Evolutionary conservation across 2,113 vertebrate genomes (phyloP), one percentile per base, ranked within the genome.

Genomic region (Carassius carassius): DNA sequence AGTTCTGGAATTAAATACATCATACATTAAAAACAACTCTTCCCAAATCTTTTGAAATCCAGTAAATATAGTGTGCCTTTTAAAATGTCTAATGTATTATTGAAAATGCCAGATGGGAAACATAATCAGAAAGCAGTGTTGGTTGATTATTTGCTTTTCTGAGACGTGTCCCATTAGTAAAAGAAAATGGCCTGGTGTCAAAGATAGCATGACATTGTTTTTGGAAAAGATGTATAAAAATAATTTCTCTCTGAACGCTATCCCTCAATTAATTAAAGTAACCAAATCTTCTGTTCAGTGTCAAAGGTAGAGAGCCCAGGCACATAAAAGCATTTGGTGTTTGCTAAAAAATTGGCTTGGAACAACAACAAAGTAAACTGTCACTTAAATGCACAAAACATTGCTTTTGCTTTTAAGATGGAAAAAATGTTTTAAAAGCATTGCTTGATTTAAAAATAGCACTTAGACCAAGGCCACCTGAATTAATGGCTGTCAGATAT

Each of bases 201-300:
- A 67, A 79, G 75, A 83, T 84, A 78, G 47, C 73, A 78, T 73
- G 62, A 70, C 63, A 29, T 74, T 83, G 29, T 60, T 77, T 62
- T 78, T 81, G 67, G 47, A 87, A 87, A 41, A 82, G 67, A 84
- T 84, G 73, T 19, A 75, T 56, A 72, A 81, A 87, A 85, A 49
- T 54, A 81, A 88, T 82, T 51, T 62, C 47, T 62, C 80, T 79
- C 25, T 16, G 81, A 75, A 75, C 83, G 84, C 88, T 29, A 29
- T 54, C 78, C 72, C 82, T 51, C 23, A 56, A 82, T 85, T 87
- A 85, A 82, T 85, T 87, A 85, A 89, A 91, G 84, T 83, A 87
- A 90, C 60, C 56, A 84, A 90, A 89, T 91, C 89, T 85, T 4
- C 56, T 74, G 62, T 74, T 72, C 78, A 82, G 65, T 87, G 80